Percentiles rank a stretch among this genome's conserved stretches.
Evolutionary conservation across 2,888 invertebrate species (phyloP).

Genomic region (Amaurobius ferox): DNA sequence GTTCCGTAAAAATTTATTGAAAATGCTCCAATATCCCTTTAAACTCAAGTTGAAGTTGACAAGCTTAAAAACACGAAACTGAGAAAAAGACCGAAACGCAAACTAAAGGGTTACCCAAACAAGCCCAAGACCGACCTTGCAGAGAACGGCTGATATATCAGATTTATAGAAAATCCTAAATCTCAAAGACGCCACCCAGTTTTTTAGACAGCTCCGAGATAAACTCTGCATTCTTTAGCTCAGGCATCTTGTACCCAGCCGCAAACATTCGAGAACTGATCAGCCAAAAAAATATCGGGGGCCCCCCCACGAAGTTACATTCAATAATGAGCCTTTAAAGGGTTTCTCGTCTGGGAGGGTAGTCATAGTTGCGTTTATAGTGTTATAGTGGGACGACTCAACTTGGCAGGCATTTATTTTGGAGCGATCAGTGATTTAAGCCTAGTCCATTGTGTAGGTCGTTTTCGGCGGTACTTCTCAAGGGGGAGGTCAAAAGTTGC

Average conservation of each 20-base stretch:
- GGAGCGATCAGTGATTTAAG: conserved; percentile 59
- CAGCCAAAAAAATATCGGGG: neutral
- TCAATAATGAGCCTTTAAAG: conserved; percentile 62
- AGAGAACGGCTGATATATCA: conserved; percentile 1
- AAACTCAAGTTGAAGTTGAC: too few species aligned
- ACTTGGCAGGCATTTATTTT: conserved; percentile 58
- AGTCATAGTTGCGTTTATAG: conserved; percentile 14
- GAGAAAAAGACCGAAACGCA: too few species aligned
- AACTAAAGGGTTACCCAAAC: too few species aligned
- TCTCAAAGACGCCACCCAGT: conserved; percentile 19
- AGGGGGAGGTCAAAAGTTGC: conserved; percentile 27
- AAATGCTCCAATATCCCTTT: too few species aligned
- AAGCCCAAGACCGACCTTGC: too few species aligned
- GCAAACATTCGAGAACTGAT: neutral
- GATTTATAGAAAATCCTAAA: conserved; percentile 53
- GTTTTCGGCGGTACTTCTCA: conserved; percentile 22
- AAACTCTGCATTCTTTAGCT: conserved; percentile 15
- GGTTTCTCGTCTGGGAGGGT: neutral
- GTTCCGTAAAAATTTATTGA: too few species aligned
- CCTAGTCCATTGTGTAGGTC: conserved; percentile 48
- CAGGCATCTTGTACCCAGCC: neutral
- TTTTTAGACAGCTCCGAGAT: neutral
- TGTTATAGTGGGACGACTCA: conserved; percentile 20
- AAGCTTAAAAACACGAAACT: too few species aligned
- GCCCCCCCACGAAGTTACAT: conserved; percentile 61